Evolutionary conservation across 1,140 invertebrate species (phyloP).

Genomic region (Panulirus ornatus): DNA sequence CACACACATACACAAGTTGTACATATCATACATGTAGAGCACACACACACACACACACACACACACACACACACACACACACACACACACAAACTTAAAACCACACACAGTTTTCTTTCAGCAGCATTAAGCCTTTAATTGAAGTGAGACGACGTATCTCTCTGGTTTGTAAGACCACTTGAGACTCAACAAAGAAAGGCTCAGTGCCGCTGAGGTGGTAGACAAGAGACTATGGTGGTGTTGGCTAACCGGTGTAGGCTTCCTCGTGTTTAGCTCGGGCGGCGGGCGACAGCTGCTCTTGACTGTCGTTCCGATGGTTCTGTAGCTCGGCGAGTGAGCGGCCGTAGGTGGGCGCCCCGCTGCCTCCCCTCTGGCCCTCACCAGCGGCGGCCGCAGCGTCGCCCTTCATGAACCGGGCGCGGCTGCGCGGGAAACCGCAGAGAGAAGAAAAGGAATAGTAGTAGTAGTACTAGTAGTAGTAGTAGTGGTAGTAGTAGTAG

Average conservation of each 20-base stretch:
- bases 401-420: constrained; percentile 43
- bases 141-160: too few species aligned
- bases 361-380: constrained; percentile 24
- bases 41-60: neutral
- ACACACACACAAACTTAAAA: neutral
- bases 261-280: constrained; percentile 69
- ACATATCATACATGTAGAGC: neutral
- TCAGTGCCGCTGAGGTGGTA: too few species aligned
- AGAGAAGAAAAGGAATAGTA: neutral
- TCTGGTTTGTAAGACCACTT: too few species aligned
- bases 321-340: constrained; percentile 56
- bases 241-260: constrained; percentile 66
- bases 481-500: neutral
- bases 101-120: neutral
- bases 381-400: constrained; percentile 18
- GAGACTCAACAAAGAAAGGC: too few species aligned
- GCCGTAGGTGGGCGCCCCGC: constrained; percentile 29
- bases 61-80: constrained; percentile 16
- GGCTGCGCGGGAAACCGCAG: neutral
- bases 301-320: constrained; percentile 68
- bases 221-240: too few species aligned
- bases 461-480: neutral
- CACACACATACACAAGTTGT: neutral
- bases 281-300: constrained; percentile 70
- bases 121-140: neutral